Evolutionary conservation across 2,797 vertebrate species (phyloP), one percentile per base, ranked within the genome.

Genomic region (Hipposideros larvatus): DNA sequence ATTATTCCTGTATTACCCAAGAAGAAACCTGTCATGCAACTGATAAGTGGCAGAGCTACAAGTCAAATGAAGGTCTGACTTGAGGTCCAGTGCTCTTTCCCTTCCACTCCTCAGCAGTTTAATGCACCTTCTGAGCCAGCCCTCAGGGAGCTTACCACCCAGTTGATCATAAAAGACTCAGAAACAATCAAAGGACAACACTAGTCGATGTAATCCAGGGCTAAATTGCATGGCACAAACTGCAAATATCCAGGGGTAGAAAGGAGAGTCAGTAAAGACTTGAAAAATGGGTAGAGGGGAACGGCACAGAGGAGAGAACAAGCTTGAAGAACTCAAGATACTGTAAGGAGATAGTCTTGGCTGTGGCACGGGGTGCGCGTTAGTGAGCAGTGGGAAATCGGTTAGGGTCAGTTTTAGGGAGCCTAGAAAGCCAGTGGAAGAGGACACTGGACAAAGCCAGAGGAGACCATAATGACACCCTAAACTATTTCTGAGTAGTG

Each of bases 101-200:
- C 77, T 88, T 82, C 37, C 22, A 91, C 7, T 51, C 48, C 43
- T 79, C 61, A 90, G 5, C 43, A 78, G 68, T 92, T 90, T 80
- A 95, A 90, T 51, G 48, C 41, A 92, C 70, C 66, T 87, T 83
- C 86, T 46, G 31, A 87, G 55, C 6, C 37, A 61, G 48, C 9
- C 37, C 55, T 93, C 57, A 87, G 34, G 57, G 19, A 82, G 70
- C 43, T 55, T 66, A 70, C 34, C 90, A 57, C 66, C 48, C 37
- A 87, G 65, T 18, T 65, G 31, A 55, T 84, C 19, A 80, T 37
- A 31, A 71, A 70, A 86, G 59, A 75, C 48, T 88, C n/a, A 88
- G 41, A 94, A 95, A 90, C 24, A 84, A 78, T 28, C 46, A 84
- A 61, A 96, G 61, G 87, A 65, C 46, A 55, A 59, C 59, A 92